Evolutionary conservation across 2,797 vertebrate genomes (phyloP).

Genomic region (Sebastes flavidus): DNA sequence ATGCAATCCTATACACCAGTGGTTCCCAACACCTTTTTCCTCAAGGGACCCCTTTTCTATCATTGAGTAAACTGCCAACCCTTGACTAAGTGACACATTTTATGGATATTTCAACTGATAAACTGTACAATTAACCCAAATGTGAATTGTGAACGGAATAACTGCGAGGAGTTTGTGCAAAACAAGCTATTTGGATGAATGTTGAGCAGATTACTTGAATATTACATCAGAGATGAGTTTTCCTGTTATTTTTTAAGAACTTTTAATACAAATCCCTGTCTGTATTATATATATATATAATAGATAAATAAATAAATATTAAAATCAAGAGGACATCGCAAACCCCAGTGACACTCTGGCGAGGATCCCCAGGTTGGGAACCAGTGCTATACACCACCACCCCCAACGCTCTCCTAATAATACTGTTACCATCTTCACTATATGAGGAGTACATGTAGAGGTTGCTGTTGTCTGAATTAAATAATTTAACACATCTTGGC

Average conservation of each 20-base stretch:
- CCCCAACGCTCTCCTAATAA: not conserved
- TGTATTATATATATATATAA: too few relatives aligned
- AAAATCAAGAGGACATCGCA: not conserved
- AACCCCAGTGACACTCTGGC: accelerated
- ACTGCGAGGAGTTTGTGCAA: not conserved
- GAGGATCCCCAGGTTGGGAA: not conserved
- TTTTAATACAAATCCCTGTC: too few relatives aligned
- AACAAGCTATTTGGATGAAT: too few relatives aligned
- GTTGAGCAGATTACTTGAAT: too few relatives aligned
- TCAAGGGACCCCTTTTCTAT: too few relatives aligned
- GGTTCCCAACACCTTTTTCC: too few relatives aligned
- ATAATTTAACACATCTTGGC: not conserved
- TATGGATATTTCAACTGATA: not conserved
- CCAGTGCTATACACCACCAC: not conserved
- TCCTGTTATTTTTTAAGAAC: too few relatives aligned
- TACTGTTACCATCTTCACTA: not conserved
- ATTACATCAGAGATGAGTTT: too few relatives aligned
- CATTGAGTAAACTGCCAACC: too few relatives aligned
- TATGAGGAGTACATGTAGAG: not conserved
- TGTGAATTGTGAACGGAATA: not conserved
- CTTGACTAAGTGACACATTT: too few relatives aligned
- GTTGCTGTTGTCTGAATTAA: not conserved
- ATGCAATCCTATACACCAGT: not conserved
- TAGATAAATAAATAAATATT: too few relatives aligned
- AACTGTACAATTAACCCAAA: not conserved